Evolutionary conservation across 2,888 invertebrate species (phyloP), one percentile per base, ranked within the genome.

Genomic region (Zele albiditarsus): DNA sequence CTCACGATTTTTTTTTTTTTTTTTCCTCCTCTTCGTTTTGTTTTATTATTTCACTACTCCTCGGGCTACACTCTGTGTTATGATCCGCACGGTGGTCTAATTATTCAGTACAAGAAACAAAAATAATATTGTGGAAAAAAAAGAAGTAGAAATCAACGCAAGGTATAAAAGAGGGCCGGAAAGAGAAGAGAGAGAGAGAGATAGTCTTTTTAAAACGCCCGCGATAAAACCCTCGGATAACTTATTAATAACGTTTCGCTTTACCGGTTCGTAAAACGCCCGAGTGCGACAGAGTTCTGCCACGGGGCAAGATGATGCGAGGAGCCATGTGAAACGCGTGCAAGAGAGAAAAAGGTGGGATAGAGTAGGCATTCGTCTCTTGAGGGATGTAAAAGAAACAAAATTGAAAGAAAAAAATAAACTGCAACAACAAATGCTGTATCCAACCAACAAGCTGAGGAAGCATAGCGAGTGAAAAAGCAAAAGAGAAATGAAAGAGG

Each of bases 161-260:
- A 74, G 72, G 20, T 16, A 71, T 74, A 68, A 73, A 72, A 71
- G 78, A 71, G 77, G 79, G 70, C 78, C 76, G 78, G 73, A 75
- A 78, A 69, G 62, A 46, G 53, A 53, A 53, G 53, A 53, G 53
- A 23, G 20, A 20, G 8, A 53, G 20, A 69, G 63, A 70, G 33
- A 63, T 20, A 20, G 33, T 57, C 38, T 69, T 70, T 58, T 63
- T 70, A 63, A 70, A 58, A 71, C 75, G 63, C 71, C 42, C 62
- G 62, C 62, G 71, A 71, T 71, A 71, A 71, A 71, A 46, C 71
- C 46, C 71, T 71, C 42, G 62, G 71, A 71, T 71, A 62, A 71
- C 62, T 71, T 71, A 71, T 71, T 71, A 71, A 71, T 71, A 71
- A 42, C 71, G 62, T 62, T 71, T 71, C 62, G 71, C 42, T 62